Evolutionary conservation across 2,113 vertebrate species (phyloP), one percentile per base, ranked within the genome.

Genomic region (Typhlomys cinereus): DNA sequence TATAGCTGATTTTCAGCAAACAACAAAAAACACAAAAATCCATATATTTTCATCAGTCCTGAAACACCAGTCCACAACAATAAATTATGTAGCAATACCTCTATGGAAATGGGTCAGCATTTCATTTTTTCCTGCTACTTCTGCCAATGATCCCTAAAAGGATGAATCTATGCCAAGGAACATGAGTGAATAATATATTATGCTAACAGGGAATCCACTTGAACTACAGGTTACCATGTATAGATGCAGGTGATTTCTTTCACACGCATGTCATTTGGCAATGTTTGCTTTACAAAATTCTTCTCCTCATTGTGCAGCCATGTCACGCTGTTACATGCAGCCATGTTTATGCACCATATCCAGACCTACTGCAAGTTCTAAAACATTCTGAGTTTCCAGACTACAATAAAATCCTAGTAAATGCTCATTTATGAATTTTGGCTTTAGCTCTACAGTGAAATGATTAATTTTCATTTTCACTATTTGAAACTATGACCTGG

Each of bases 401-500:
- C 85, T 48, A 67, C 69, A 71, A 76, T 21, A 92, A 85, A 87
- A 95, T 85, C 76, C 48, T 64, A 7, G 13, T 78, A 85, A 90
- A 93, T 54, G 29, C 18, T 23, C 59, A 61, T 66, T 31, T 73
- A 48, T 79, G 66, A 70, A 76, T 66, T 82, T 74, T 79, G 61
- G 27, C 70, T 59, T 95, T 91, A n/a, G 69, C 85, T 83, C n/a
- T 44, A 36, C 23, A 31, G 7, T 88, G 46, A 71, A 39, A 70
- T 92, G 66, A 70, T 61, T 82, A 52, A 93, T 93, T 95, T 91
- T 41, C 41, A 57, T 84, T 29, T 41, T 87, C 31, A 21, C 69
- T 76, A 78, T 92, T 92, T 93, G 90, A 85, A 89, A 74, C 50
- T 79, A 64, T 83, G 76, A 84, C 80, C 71, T 44, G 34, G 82